A percentile compares a stretch with the other conserved stretches of the same genome.
These are phyloP conservation scores for Alsophila aescularia DNA, from an alignment of 2,888 invertebrate genomes.

Conservation along the genomic window DNA sequence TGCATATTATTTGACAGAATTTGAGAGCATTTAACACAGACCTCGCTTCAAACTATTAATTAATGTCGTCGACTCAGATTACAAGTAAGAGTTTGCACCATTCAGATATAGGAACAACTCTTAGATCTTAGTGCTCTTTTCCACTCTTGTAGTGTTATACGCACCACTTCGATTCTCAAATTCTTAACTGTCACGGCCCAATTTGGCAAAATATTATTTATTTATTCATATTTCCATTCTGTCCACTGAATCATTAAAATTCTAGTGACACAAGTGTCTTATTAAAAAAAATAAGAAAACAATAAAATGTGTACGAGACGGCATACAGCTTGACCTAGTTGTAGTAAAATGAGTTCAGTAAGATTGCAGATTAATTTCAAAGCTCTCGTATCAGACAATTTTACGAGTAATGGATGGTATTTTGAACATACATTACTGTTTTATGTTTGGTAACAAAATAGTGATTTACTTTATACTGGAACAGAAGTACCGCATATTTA, in stretches of 20 bases:
- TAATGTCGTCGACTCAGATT: too few species aligned
- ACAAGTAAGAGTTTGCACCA: too few species aligned
- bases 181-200: neutral
- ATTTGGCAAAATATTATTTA: neutral
- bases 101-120: too few species aligned
- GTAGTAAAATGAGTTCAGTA: constrained; percentile 10
- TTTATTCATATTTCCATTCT: constrained; percentile 1
- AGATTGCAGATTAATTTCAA: constrained; percentile 22
- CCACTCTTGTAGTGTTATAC: too few species aligned
- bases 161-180: too few species aligned
- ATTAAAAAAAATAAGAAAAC: constrained; percentile 13
- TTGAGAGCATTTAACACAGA: too few species aligned
- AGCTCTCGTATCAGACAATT: constrained; percentile 24
- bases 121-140: too few species aligned
- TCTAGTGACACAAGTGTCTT: constrained; percentile 8
- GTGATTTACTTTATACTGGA: constrained; percentile 17
- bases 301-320: constrained; percentile 18
- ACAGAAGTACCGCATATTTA: constrained; percentile 15
- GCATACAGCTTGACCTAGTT: constrained; percentile 17
- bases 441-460: constrained; percentile 23
- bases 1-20: too few species aligned
- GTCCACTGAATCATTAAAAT: constrained; percentile 15
- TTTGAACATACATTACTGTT: constrained; percentile 27
- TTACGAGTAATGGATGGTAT: constrained; percentile 21
- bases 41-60: too few species aligned